Base-by-base conservation (phyloP, 2,888 invertebrate genomes). In the Phoronis australis region DNA sequence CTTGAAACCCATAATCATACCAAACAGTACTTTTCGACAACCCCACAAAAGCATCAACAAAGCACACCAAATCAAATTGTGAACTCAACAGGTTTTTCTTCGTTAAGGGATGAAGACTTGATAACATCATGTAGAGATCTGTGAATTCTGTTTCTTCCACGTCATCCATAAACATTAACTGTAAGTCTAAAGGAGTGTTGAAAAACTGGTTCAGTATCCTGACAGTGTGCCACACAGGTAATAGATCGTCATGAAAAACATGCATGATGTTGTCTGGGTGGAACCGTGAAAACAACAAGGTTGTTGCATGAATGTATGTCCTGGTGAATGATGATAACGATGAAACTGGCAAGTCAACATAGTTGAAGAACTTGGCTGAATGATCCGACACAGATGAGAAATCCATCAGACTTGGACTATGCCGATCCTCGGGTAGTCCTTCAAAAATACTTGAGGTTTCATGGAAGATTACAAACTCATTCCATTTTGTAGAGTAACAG, bases 251-350 rank as follows among this genome's bases (percentile, higher is more conserved):
- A 63, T 81, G 81, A 37, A 81, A 61, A 6, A 78, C 76, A 67
- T 81, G 81, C 80, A 81, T 80, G n/a, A 81, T 60, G 61, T 81
- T 81, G 55, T 80, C 80, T 2, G 79, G 76, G 56, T 80, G 78
- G 57, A 81, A 81, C 9, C 80, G 65, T 42, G 65, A 66, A 21
- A 79, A 57, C 3, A 78, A 51, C 27, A 79, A 58, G 27, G 62
- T 64, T 20, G 54, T 56, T 9, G 60, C 57, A 4, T 54, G 42
- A 6, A 67, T 26, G 48, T 61, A 61, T 1, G 47, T 50, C 5
- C 67, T 49, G 15, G 54, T 55, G 46, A 70, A 64, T n/a, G 55
- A 37, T 4, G 26, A 25, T 4, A 56, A 45, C 3, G 48, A 25
- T 6, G 57, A 51, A 24, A 69, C 56, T 15, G 75, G 74, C 40